phyloP scores from a whole-genome alignment of 2,797 vertebrate genomes.

The Sylvilagus floridanus region DNA sequence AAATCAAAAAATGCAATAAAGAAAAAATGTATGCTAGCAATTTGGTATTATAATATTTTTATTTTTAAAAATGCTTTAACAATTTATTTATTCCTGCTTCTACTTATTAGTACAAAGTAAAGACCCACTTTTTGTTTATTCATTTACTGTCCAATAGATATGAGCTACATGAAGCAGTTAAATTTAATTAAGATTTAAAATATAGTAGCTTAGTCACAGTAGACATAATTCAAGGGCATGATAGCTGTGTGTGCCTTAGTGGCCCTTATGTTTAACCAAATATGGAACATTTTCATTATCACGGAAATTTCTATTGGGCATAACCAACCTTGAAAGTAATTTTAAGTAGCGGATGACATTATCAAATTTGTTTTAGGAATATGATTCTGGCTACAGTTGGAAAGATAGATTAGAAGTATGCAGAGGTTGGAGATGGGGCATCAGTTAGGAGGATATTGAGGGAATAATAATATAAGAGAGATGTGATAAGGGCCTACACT shows the following conservation, averaged over 20 bases:
- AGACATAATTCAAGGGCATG: conserved; percentile 12
- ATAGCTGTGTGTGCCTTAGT: not conserved
- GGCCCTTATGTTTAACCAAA: conserved; percentile 19
- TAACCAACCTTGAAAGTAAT: not conserved
- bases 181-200: conserved; percentile 41
- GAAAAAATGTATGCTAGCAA: not conserved
- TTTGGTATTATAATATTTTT: not conserved
- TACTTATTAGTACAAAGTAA: conserved; percentile 39
- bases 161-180: not conserved
- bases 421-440: not conserved
- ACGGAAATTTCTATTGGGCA: conserved; percentile 25
- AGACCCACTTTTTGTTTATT: not conserved
- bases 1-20: not conserved
- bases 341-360: conserved; percentile 37
- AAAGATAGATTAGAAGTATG: conserved; percentile 52
- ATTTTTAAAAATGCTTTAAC: conserved; percentile 43
- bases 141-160: not conserved
- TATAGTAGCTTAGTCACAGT: conserved; percentile 9
- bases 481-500: conserved; percentile 27
- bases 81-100: conserved; percentile 11
- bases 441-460: conserved; percentile 63
- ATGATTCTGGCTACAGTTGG: conserved; percentile 53
- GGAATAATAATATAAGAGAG: conserved; percentile 33
- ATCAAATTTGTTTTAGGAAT: conserved; percentile 56
- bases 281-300: conserved; percentile 9